Base-by-base conservation (phyloP, 1,140 invertebrate species). In the Zaprionus taronus region DNA sequence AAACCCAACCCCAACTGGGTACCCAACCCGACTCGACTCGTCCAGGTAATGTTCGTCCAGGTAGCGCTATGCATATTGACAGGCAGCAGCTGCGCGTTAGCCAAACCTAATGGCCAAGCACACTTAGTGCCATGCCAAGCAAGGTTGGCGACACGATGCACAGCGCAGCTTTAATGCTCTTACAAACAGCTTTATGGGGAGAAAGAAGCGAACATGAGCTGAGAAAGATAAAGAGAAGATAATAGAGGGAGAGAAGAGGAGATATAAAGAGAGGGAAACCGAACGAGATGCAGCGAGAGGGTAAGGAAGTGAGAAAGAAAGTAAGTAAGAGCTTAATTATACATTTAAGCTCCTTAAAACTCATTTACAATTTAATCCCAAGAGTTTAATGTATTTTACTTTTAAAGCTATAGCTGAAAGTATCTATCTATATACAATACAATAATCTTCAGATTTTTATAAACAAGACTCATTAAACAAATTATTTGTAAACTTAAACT, bases 31-130 rank as follows among this genome's bases (percentile, higher is more conserved):
- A 6, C 31, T 17, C 31, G 31, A 31, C 31, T 34, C 31, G 31
- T 34, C 14, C 15, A n/a, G 14, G 11, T 44, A 14, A 9, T 12
- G 22, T 24, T 61, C 28, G 47, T 64, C 47, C 65, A 67, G 55
- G 38, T 67, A 67, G 36, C 47, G 36, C 41, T 14, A 61, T 41
- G 24, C 31, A 60, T 60, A 60, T 60, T 63, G 68, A 71, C 73
- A 76, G 60, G 66, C 70, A 56, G 55, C 73, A 76, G 61, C 73
- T 76, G 73, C 60, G 61, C 55, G 20, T 2, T 26, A 55, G 47
- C 36, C 44, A 65, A 60, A 63, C 68, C 26, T 72, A 76, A 76
- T 72, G 73, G 55, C 69, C 64, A 55, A 76, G 68, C 73, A 58
- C 61, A 76, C 73, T 76, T 76, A 71, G 64, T 22, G 34, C 31